These are phyloP conservation scores for Otocyon megalotis DNA, from an alignment of 2,113 vertebrate species.

Conservation along the genomic window DNA sequence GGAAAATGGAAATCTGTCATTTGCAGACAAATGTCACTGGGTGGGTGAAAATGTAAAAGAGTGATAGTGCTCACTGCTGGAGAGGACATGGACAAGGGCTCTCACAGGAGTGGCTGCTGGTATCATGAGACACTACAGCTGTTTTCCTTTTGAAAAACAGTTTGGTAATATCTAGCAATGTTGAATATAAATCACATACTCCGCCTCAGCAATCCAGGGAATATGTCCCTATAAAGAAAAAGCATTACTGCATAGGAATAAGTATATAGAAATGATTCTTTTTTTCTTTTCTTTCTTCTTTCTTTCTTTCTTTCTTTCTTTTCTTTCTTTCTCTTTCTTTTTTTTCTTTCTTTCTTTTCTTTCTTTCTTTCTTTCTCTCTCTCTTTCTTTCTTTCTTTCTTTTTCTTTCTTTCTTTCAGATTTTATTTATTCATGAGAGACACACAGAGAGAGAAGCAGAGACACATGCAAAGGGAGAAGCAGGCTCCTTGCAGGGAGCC, in stretches of 20 bases:
- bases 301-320: too few relatives aligned
- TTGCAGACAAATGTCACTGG: background rate
- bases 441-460: too few relatives aligned
- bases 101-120: background rate
- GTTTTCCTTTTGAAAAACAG: background rate
- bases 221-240: background rate
- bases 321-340: too few relatives aligned
- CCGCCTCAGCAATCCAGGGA: background rate
- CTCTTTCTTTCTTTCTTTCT: too few relatives aligned
- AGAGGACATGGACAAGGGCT: background rate
- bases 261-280: background rate
- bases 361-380: too few relatives aligned
- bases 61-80: background rate
- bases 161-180: accelerated
- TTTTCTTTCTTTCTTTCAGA: too few relatives aligned
- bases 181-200: background rate
- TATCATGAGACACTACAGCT: background rate
- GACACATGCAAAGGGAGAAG: too few relatives aligned
- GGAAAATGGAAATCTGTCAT: background rate
- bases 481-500: too few relatives aligned
- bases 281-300: background rate
- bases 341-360: too few relatives aligned
- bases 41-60: background rate
- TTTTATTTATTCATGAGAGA: too few relatives aligned
- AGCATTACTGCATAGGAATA: background rate